Evolutionary conservation across 2,113 vertebrate genomes (phyloP).

Genomic region (Puffinus mauretanicus): DNA sequence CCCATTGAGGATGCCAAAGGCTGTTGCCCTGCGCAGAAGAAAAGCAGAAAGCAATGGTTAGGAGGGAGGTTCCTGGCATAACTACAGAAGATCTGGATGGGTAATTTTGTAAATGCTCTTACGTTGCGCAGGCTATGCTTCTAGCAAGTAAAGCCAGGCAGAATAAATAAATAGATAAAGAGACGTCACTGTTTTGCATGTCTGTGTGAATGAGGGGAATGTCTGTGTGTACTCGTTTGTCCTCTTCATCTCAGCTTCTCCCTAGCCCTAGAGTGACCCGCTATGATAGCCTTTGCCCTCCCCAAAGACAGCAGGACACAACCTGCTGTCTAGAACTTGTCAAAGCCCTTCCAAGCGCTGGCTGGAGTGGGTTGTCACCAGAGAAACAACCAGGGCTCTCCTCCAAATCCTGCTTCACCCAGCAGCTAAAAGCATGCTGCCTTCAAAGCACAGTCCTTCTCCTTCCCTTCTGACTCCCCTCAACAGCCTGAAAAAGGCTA

Average conservation of each 20-base stretch:
- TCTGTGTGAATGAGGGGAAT: not conserved
- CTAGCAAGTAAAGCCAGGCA: not conserved
- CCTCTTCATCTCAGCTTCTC: not conserved
- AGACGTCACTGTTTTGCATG: not conserved
- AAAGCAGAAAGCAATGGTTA: conserved; percentile 4
- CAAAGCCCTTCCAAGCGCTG: not conserved
- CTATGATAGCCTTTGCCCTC: not conserved
- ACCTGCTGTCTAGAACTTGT: not conserved
- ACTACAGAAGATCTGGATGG: not conserved
- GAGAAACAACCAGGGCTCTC: not conserved
- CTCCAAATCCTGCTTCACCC: not conserved
- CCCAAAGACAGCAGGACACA: not conserved
- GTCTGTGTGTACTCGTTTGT: not conserved
- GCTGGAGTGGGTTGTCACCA: not conserved
- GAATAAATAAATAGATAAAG: not conserved
- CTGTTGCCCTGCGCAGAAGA: conserved; percentile 83
- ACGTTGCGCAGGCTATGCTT: not conserved
- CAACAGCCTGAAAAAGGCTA: not conserved
- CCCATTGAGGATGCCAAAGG: conserved; percentile 92
- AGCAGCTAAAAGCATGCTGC: not conserved
- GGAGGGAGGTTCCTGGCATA: not conserved
- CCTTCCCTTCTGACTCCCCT: not conserved
- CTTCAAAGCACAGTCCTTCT: not conserved
- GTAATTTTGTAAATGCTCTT: not conserved
- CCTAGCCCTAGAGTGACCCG: not conserved